These are phyloP conservation scores for Rotaria magnacalcarata DNA, from an alignment of 2,888 invertebrate species.

Conservation along the genomic window DNA sequence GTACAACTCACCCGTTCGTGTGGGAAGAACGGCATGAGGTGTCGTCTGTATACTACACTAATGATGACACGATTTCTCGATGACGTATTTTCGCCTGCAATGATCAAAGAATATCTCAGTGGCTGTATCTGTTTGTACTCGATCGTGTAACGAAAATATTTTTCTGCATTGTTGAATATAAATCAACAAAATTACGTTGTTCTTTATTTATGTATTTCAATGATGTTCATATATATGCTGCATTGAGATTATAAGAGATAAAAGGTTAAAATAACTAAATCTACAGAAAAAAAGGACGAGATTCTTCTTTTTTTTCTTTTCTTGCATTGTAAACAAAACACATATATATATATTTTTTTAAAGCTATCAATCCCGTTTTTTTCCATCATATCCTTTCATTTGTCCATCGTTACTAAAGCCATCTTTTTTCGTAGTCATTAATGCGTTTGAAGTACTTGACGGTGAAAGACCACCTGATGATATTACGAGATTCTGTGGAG, in stretches of 20 bases:
- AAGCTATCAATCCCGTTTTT: not conserved
- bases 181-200: not conserved
- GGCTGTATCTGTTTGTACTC: no score
- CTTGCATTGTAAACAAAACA: slow-evolving; percentile 19
- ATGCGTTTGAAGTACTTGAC: not conserved
- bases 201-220: not conserved
- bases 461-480: not conserved
- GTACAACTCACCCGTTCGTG: no score
- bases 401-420: not conserved
- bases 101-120: no score
- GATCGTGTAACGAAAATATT: no score
- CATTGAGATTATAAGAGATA: not conserved
- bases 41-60: no score
- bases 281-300: not conserved
- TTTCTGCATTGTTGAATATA: no score
- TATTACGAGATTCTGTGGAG: not conserved
- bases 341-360: not conserved
- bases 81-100: no score
- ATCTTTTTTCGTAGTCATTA: not conserved
- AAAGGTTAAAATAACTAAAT: not conserved
- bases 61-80: no score
- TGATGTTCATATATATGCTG: not conserved
- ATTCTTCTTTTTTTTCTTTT: not conserved
- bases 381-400: not conserved
- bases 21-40: no score